Evolutionary conservation across 2,113 vertebrate genomes (phyloP).

Genomic region (Silurus asotus): DNA sequence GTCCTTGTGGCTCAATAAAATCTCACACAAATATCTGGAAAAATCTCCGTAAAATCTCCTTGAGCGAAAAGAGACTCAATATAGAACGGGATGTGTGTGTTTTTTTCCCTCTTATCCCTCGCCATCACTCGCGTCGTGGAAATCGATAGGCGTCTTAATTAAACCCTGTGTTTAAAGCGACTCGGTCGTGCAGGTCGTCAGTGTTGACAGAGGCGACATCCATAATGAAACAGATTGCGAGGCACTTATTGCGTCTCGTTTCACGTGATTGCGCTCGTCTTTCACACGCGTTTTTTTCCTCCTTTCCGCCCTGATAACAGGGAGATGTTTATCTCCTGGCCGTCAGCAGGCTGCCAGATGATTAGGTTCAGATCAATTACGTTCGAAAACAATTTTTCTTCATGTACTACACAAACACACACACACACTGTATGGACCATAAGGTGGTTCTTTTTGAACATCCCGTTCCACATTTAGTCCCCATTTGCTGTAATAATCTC

Average conservation of each 20-base stretch:
- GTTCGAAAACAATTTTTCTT: no score
- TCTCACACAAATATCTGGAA: no score
- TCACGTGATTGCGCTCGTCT: not conserved
- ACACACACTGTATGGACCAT: no score
- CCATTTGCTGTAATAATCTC: no score
- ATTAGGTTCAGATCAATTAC: not conserved
- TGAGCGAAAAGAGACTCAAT: no score
- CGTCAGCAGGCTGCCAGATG: not conserved
- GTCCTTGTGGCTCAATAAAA: no score
- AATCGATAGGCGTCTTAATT: constrained; percentile 4
- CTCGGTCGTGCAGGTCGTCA: not conserved
- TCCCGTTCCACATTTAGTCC: no score
- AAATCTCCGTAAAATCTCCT: no score
- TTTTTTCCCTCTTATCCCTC: no score
- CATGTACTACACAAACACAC: no score
- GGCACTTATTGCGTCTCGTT: not conserved
- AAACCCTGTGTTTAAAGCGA: not conserved
- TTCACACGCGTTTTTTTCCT: not conserved
- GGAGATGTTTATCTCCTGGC: not conserved
- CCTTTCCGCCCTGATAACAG: not conserved
- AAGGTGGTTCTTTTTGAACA: no score
- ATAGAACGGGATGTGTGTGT: no score
- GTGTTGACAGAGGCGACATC: not conserved
- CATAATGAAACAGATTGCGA: not conserved
- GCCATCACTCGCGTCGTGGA: not conserved